These are phyloP conservation scores for Circaetus gallicus DNA, from an alignment of 2,113 vertebrate genomes.

Conservation along the genomic window DNA sequence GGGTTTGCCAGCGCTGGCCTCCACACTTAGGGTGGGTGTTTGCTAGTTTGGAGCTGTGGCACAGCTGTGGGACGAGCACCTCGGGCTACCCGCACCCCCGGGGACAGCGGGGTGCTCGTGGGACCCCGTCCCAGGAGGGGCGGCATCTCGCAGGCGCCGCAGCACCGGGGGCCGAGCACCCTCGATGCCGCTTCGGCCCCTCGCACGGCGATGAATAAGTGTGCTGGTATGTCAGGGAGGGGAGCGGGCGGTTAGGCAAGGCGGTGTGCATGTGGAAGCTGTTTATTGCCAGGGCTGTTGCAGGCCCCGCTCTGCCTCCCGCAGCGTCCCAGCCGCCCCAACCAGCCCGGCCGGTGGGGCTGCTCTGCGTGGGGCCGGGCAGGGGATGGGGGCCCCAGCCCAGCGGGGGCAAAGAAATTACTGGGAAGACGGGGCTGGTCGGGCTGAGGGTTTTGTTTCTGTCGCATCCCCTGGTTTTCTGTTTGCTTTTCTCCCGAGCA, in stretches of 20 bases:
- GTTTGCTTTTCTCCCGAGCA: background rate
- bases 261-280: background rate
- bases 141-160: background rate
- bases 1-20: rapidly evolving
- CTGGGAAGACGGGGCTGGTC: background rate
- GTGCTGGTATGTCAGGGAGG: background rate
- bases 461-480: background rate
- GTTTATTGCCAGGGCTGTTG: background rate
- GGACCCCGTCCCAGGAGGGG: background rate
- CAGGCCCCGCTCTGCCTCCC: background rate
- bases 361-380: background rate
- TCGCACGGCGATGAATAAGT: background rate
- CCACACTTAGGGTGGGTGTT: background rate
- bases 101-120: rapidly evolving
- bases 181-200: rapidly evolving
- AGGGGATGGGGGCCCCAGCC: background rate
- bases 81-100: rapidly evolving
- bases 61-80: background rate
- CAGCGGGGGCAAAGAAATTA: background rate
- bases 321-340: background rate
- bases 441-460: background rate
- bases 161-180: background rate
- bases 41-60: background rate
- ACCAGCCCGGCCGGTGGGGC: background rate
- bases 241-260: background rate